Conservation (phyloP, 2,113 vertebrate species). For the Synodontis membranacea region DNA sequence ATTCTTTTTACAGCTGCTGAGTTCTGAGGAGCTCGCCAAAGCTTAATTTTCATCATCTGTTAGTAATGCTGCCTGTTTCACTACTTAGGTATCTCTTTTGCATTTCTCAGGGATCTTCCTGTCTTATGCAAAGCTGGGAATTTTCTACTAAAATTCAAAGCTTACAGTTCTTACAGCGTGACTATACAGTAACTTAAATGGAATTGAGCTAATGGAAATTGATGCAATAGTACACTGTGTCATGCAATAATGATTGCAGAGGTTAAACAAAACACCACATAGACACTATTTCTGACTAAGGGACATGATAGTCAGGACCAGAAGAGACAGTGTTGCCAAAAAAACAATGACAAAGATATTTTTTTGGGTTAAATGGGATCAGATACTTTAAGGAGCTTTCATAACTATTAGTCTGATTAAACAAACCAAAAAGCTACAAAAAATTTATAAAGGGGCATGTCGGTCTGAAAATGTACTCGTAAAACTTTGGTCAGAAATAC, state of each 20-base stretch:
- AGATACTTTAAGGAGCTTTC: neutral
- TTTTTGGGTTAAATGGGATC: neutral
- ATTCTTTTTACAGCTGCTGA: slow-evolving; percentile 51
- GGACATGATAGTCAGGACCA: neutral
- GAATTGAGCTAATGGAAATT: neutral
- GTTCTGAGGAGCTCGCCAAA: slow-evolving; percentile 38
- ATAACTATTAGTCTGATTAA: neutral
- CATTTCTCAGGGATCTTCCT: slow-evolving; percentile 31
- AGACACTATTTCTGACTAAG: neutral
- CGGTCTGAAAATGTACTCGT: neutral
- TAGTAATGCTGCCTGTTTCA: slow-evolving; percentile 54
- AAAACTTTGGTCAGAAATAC: neutral
- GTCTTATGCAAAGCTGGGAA: neutral
- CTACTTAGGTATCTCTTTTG: slow-evolving; percentile 46
- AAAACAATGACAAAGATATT: too few species aligned
- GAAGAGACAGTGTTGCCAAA: neutral
- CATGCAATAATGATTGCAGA: neutral
- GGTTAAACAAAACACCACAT: neutral
- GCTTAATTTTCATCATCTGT: slow-evolving; percentile 53
- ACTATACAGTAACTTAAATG: neutral
- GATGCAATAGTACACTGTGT: neutral
- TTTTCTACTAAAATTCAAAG: neutral
- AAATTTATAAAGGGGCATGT: neutral
- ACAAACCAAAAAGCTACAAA: neutral
- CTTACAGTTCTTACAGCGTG: neutral